A percentile compares a stretch with the other conserved stretches of the same genome.
phyloP scores from a whole-genome alignment of 2,797 vertebrate species.

The Oreochromis mossambicus region DNA sequence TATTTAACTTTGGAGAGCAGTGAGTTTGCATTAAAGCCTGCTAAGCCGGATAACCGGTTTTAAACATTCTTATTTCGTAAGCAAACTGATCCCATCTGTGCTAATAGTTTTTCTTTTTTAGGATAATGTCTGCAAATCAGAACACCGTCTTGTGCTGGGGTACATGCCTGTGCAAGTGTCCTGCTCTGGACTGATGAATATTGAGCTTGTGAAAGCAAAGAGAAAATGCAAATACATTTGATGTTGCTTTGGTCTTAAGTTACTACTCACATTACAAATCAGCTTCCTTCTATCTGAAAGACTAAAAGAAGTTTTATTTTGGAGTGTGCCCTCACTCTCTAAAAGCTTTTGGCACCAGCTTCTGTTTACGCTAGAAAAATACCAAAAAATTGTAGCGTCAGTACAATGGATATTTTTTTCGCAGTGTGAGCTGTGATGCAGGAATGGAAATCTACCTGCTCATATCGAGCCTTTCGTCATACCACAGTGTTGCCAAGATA shows the following conservation, averaged over 20 bases:
- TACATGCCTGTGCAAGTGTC: not conserved
- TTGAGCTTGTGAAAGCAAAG: not conserved
- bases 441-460: constrained; percentile 57
- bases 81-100: not conserved
- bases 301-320: not conserved
- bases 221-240: not conserved
- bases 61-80: not conserved
- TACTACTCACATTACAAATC: not conserved
- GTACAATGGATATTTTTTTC: not conserved
- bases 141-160: not conserved
- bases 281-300: not conserved
- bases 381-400: not conserved
- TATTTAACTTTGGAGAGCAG: not conserved
- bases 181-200: not conserved
- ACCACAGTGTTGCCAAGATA: constrained; percentile 60
- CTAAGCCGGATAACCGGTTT: not conserved
- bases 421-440: not conserved
- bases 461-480: constrained; percentile 58
- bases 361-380: not conserved
- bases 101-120: not conserved
- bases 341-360: not conserved
- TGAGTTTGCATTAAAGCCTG: not conserved
- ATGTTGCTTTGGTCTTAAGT: not conserved
- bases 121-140: not conserved
- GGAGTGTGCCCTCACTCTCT: not conserved